These are phyloP conservation scores for Dipodomys ordii DNA, from an alignment of 2,113 vertebrate genomes.

Conservation along the genomic window DNA sequence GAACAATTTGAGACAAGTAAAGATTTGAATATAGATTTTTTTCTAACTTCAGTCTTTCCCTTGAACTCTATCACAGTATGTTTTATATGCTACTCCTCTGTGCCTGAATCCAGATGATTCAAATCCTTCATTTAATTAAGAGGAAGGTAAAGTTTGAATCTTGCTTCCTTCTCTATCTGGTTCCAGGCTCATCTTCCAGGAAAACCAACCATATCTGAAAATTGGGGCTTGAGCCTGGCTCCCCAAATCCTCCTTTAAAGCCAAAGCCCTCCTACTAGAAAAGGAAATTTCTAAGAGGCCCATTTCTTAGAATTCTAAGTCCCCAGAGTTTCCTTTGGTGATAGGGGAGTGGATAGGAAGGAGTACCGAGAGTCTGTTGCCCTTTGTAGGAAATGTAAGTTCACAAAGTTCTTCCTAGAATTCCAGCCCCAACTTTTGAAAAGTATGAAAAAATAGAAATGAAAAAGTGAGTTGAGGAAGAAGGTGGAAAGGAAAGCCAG, in stretches of 20 bases:
- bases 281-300: background rate
- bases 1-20: background rate
- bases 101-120: constrained; percentile 6
- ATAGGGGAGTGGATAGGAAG: background rate
- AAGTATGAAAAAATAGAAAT: background rate
- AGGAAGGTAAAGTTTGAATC: background rate
- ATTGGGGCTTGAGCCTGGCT: background rate
- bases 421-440: background rate
- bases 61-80: background rate
- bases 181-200: background rate
- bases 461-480: background rate
- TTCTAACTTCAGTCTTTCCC: background rate
- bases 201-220: background rate
- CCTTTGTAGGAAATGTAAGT: background rate
- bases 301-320: constrained; percentile 9
- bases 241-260: background rate
- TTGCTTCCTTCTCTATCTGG: background rate
- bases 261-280: background rate
- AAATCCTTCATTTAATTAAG: background rate
- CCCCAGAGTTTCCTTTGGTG: background rate
- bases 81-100: background rate
- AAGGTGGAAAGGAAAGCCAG: background rate
- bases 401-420: background rate
- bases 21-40: constrained; percentile 26
- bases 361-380: background rate